Percentiles rank a stretch among this genome's conserved stretches.
These are phyloP conservation scores for Auanema freiburgensis DNA, from an alignment of 2,888 invertebrate genomes.

Conservation along the genomic window DNA sequence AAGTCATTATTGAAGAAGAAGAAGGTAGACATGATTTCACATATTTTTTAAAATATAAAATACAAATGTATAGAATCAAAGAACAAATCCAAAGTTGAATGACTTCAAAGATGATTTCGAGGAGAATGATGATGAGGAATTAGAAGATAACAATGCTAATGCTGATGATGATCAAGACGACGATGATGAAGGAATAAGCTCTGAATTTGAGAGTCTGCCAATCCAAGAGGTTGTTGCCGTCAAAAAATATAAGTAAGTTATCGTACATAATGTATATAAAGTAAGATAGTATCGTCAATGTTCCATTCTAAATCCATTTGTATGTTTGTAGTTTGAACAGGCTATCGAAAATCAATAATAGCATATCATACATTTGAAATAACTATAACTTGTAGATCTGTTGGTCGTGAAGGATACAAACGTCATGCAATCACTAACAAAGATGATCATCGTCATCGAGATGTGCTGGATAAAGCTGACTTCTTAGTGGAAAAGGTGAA, in stretches of 20 bases:
- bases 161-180: constrained; percentile 18
- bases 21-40: constrained; percentile 7
- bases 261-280: neutral
- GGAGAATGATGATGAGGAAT: constrained; percentile 24
- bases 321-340: neutral
- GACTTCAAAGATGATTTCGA: constrained; percentile 26
- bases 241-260: constrained; percentile 23
- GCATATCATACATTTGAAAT: neutral
- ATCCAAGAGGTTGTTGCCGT: constrained; percentile 21
- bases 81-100: constrained; percentile 20
- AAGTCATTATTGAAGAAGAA: constrained; percentile 22
- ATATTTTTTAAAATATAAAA: neutral
- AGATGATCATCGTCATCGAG: constrained; percentile 53
- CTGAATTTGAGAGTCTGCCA: constrained; percentile 1
- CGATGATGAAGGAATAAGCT: neutral
- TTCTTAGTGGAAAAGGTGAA: constrained; percentile 57
- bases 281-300: neutral
- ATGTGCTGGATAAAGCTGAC: constrained; percentile 53
- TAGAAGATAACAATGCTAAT: constrained; percentile 11
- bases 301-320: neutral
- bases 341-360: neutral
- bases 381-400: constrained; percentile 22
- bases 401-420: constrained; percentile 40
- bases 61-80: neutral
- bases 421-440: constrained; percentile 60